Conservation (phyloP, 35 echinoderm and acorn worm species). For the Acanthaster planci region DNA sequence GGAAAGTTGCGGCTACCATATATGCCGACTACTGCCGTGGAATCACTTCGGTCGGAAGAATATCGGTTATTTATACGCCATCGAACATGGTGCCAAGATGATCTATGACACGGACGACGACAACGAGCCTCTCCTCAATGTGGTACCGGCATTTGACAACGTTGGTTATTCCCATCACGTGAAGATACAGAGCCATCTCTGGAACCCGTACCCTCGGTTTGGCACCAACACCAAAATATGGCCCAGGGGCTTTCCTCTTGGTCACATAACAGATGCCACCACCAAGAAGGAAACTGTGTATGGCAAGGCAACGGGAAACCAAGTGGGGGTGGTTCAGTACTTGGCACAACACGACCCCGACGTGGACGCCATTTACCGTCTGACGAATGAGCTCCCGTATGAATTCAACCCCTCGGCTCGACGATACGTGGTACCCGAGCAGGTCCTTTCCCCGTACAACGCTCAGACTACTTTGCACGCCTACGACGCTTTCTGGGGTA, state of each 20-base stretch:
- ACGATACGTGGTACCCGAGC: not conserved
- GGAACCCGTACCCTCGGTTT: constrained; percentile 19
- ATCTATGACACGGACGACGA: constrained; percentile 31
- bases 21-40: constrained; percentile 3
- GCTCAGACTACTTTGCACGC: not conserved
- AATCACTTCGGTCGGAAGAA: constrained; percentile 16
- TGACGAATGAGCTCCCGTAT: not conserved
- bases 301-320: not conserved
- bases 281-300: not conserved
- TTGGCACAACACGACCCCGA: constrained; percentile 20
- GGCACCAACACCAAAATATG: constrained; percentile 4
- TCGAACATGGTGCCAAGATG: constrained; percentile 6
- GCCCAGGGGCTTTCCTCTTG: constrained; percentile 21
- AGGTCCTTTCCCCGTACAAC: constrained; percentile 9
- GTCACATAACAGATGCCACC: not conserved
- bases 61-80: constrained; percentile 24
- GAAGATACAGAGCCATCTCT: not conserved
- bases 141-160: not conserved
- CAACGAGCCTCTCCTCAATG: not conserved
- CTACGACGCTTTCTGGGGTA: not conserved
- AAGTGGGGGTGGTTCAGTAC: constrained; percentile 7
- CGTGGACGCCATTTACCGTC: constrained; percentile 17
- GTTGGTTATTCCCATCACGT: too few species aligned
- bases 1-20: too few species aligned
- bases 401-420: not conserved